Evolutionary conservation across 2,888 invertebrate species (phyloP).

Genomic region (Bombyx huttoni): DNA sequence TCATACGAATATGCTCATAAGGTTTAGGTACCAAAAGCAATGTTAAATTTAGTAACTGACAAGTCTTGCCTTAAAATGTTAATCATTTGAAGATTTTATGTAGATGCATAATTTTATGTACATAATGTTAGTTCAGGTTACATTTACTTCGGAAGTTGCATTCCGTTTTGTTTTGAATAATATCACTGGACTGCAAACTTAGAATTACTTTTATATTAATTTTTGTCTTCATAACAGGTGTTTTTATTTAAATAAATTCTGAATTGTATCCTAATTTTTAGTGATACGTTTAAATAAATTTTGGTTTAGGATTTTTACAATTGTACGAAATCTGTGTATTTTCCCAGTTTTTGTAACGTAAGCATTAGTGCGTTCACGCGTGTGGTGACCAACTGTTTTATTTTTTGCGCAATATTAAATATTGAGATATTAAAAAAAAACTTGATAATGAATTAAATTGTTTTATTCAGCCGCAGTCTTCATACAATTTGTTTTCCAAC

Average conservation of each 20-base stretch:
- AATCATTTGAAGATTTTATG: neutral
- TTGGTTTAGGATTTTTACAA: neutral
- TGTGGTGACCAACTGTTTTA: slow-evolving; percentile 54
- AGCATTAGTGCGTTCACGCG: slow-evolving; percentile 53
- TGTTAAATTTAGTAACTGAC: neutral
- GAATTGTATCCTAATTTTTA: neutral
- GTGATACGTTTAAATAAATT: neutral
- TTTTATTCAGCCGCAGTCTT: slow-evolving; percentile 18
- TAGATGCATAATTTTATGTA: neutral
- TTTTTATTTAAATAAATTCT: neutral
- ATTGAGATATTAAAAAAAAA: slow-evolving; percentile 52
- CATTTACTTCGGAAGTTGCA: too few relatives aligned
- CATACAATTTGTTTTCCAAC: slow-evolving; percentile 54
- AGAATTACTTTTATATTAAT: too few relatives aligned
- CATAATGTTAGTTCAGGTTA: neutral
- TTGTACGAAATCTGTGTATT: slow-evolving; percentile 6
- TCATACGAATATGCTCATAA: too few relatives aligned
- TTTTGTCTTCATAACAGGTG: too few relatives aligned
- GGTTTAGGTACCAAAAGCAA: neutral
- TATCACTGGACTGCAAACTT: too few relatives aligned
- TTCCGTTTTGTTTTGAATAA: too few relatives aligned
- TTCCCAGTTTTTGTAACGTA: slow-evolving; percentile 29
- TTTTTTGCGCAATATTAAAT: slow-evolving; percentile 52
- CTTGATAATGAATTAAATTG: slow-evolving; percentile 20
- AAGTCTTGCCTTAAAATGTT: slow-evolving; percentile 6